These are phyloP conservation scores for Cheilosia urbana DNA, from an alignment of 2,888 invertebrate genomes.

Conservation along the genomic window DNA sequence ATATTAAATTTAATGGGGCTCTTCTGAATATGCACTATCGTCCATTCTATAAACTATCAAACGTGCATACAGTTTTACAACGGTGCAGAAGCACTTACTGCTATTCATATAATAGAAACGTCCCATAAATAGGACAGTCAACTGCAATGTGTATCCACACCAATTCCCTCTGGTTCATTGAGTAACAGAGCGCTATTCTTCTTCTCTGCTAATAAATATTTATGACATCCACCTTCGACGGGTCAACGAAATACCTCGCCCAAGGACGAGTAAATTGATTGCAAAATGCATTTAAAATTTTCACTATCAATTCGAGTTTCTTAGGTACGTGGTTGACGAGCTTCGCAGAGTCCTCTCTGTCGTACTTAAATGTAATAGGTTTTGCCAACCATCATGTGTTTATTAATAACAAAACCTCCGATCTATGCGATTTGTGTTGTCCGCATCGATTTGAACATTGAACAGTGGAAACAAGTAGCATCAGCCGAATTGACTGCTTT, in stretches of 20 bases:
- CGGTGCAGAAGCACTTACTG: not conserved
- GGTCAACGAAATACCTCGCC: slow-evolving; percentile 1
- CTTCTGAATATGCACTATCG: not conserved
- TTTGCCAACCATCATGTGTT: too few relatives aligned
- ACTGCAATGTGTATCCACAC: slow-evolving; percentile 2
- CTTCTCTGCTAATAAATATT: slow-evolving; percentile 12
- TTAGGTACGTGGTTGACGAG: not conserved
- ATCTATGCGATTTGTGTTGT: not conserved
- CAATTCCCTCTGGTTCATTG: not conserved
- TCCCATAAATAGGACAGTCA: slow-evolving; percentile 3
- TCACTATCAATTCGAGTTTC: not conserved
- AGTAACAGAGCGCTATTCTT: not conserved
- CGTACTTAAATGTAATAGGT: too few relatives aligned
- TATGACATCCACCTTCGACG: not conserved
- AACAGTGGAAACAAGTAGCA: slow-evolving; percentile 7
- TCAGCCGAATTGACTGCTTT: slow-evolving; percentile 18
- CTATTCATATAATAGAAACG: not conserved
- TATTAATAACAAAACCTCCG: not conserved
- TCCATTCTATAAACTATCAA: too few relatives aligned
- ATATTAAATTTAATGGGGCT: not conserved
- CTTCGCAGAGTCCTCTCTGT: too few relatives aligned
- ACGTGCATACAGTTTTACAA: too few relatives aligned
- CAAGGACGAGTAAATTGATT: not conserved
- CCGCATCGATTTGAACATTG: not conserved
- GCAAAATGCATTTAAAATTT: not conserved